Percentiles rank a stretch among this genome's conserved stretches.
Evolutionary conservation across 2,888 invertebrate genomes (phyloP).

Genomic region (Plemyria rubiginata): DNA sequence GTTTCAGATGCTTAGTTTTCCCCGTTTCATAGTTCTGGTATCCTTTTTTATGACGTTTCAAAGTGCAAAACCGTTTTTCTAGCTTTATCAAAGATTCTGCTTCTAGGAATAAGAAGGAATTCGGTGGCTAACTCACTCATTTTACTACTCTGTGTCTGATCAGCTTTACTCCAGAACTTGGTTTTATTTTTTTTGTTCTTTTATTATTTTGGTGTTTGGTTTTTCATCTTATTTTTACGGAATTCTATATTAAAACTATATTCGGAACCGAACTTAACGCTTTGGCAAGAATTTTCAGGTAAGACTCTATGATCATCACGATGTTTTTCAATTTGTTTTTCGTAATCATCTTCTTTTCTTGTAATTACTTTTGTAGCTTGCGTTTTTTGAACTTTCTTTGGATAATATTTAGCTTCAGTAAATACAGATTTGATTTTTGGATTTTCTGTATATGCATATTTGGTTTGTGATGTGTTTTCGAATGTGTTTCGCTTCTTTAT

Average conservation of each 20-base stretch:
- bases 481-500: slow-evolving; percentile 15
- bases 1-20: not conserved
- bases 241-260: slow-evolving; percentile 46
- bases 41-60: slow-evolving; percentile 22
- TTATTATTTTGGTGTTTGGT: slow-evolving; percentile 1
- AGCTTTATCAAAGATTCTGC: slow-evolving; percentile 8
- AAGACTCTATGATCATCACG: not conserved
- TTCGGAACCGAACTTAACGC: slow-evolving; percentile 42
- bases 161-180: slow-evolving; percentile 5
- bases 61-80: slow-evolving; percentile 22
- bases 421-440: slow-evolving; percentile 5
- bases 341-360: not conserved
- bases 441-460: slow-evolving; percentile 3
- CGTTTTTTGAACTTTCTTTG: not conserved
- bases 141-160: not conserved
- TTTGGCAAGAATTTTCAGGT: slow-evolving; percentile 24
- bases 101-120: slow-evolving; percentile 3
- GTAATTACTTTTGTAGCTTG: not conserved
- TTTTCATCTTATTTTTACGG: slow-evolving; percentile 36
- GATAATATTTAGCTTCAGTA: not conserved
- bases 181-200: not conserved
- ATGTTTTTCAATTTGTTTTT: not conserved
- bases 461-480: not conserved
- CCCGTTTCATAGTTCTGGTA: not conserved
- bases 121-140: not conserved